phyloP scores from a whole-genome alignment of 2,113 vertebrate genomes.

The Taurulus bubalis region DNA sequence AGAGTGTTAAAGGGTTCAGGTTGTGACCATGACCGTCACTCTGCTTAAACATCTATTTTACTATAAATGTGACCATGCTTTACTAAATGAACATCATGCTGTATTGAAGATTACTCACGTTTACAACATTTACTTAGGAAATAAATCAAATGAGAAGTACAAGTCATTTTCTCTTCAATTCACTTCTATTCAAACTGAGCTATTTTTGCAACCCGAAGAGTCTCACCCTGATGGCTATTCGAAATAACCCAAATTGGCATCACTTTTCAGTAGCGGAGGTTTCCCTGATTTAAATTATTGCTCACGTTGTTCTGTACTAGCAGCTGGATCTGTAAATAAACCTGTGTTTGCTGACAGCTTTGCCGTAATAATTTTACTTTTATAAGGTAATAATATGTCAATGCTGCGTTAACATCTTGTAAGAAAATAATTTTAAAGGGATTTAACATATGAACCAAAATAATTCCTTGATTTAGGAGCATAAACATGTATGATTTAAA shows the following conservation, averaged over 20 bases:
- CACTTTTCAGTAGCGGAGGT: neutral
- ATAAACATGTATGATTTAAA: neutral
- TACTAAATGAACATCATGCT: neutral
- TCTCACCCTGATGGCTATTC: neutral
- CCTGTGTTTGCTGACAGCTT: neutral
- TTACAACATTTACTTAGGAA: neutral
- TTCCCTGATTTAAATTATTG: neutral
- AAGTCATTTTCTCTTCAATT: neutral
- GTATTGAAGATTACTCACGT: neutral
- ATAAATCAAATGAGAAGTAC: neutral
- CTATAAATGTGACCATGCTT: neutral
- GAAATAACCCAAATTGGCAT: neutral
- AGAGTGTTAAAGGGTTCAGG: too few species aligned
- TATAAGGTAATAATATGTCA: neutral
- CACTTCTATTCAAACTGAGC: neutral
- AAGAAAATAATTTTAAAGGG: neutral
- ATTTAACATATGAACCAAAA: neutral
- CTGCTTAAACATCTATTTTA: neutral
- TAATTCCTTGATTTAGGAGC: neutral
- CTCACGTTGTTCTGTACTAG: neutral
- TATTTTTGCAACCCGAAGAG: neutral
- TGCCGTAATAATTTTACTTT: neutral
- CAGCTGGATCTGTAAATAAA: neutral
- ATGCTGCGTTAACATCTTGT: neutral
- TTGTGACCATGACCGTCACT: too few species aligned